Percentiles rank a stretch among this genome's conserved stretches.
These are phyloP conservation scores for Varanus komodoensis DNA, from an alignment of 2,113 vertebrate genomes.

Conservation along the genomic window DNA sequence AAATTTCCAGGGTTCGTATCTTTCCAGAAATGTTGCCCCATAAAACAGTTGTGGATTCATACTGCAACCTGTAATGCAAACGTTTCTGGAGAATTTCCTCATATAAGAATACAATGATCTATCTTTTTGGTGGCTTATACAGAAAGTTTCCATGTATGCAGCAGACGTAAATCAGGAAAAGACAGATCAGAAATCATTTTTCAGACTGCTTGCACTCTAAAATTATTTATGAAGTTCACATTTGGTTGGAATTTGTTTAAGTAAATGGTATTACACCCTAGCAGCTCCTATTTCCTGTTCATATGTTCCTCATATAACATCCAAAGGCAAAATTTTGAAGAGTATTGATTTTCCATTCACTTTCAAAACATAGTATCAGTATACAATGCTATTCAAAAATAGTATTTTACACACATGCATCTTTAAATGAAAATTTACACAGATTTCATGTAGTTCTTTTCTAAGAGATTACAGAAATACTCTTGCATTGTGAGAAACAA, in stretches of 20 bases:
- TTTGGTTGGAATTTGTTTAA: not conserved
- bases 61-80: slow-evolving; percentile 32
- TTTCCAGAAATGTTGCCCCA: not conserved
- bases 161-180: slow-evolving; percentile 44
- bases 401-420: too few relatives aligned
- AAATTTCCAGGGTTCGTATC: not conserved
- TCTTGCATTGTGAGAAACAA: slow-evolving; percentile 23
- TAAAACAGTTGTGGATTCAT: slow-evolving; percentile 23
- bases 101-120: slow-evolving; percentile 33
- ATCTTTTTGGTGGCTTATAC: slow-evolving; percentile 20
- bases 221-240: not conserved
- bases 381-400: not conserved
- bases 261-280: not conserved
- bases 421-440: not conserved
- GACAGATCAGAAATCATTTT: not conserved
- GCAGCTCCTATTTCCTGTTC: not conserved
- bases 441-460: slow-evolving; percentile 40
- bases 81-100: slow-evolving; percentile 39
- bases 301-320: not conserved
- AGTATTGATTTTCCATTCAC: not conserved
- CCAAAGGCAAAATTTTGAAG: not conserved
- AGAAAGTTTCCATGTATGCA: slow-evolving; percentile 31
- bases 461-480: slow-evolving; percentile 55
- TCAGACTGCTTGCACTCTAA: accelerated
- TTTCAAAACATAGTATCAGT: too few relatives aligned